phyloP scores from a whole-genome alignment of 2,888 invertebrate species.

The Caenorhabditis auriculariae region DNA sequence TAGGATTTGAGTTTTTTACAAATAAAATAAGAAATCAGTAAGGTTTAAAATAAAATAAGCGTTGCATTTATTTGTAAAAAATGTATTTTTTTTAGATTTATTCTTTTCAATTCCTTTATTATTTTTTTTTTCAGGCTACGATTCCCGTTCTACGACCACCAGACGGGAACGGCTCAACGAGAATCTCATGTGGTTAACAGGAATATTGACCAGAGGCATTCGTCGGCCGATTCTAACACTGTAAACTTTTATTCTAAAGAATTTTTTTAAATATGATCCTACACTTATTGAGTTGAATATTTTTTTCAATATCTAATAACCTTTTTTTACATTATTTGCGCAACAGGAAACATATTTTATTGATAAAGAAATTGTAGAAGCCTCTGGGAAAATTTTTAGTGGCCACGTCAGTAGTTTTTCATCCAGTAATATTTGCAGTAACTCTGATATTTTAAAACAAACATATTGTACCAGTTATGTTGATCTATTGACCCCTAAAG shows the following conservation, averaged over 20 bases:
- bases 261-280: not conserved
- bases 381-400: too few species aligned
- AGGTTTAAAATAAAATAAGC: too few species aligned
- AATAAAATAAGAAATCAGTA: not conserved
- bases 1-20: not conserved
- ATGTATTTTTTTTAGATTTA: not conserved
- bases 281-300: too few species aligned
- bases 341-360: too few species aligned
- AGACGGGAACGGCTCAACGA: constrained; percentile 59
- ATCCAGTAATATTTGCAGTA: too few species aligned
- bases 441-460: too few species aligned
- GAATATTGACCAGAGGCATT: constrained; percentile 37
- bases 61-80: not conserved
- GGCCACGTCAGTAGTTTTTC: too few species aligned
- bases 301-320: not conserved
- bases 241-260: constrained; percentile 19
- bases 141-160: constrained; percentile 55
- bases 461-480: too few species aligned
- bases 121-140: constrained; percentile 17
- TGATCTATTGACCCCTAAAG: too few species aligned
- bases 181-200: constrained; percentile 46
- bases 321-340: not conserved
- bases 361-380: too few species aligned
- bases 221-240: constrained; percentile 37
- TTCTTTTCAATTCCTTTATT: not conserved